Conservation (phyloP, 2,888 invertebrate species). For the Aspidiotus rigidus region DNA sequence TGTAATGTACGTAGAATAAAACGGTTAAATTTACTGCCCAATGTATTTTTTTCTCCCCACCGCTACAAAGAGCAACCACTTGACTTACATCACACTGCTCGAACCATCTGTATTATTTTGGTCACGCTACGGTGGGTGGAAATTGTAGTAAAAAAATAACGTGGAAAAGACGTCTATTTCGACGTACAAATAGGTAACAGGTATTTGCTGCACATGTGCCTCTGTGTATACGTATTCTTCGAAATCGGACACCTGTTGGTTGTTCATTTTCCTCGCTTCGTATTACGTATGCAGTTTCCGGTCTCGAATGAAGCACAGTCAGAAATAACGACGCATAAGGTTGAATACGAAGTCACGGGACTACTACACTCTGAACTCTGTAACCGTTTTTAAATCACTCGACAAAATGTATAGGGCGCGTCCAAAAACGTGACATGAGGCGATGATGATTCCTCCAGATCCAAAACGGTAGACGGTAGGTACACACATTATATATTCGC, state of each 20-base stretch:
- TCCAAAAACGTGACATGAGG: too few species aligned
- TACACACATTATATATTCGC: too few species aligned
- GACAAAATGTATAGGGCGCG: too few species aligned
- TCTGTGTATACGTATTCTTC: neutral
- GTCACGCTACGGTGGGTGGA: conserved; percentile 33
- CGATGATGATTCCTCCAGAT: too few species aligned
- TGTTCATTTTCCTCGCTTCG: neutral
- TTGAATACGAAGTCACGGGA: conserved; percentile 2
- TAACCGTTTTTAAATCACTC: neutral
- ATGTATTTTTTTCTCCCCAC: neutral
- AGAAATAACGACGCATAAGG: conserved; percentile 9
- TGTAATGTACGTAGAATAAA: neutral
- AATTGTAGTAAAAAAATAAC: conserved; percentile 10
- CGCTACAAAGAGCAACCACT: neutral
- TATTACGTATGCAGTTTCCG: conserved; percentile 31
- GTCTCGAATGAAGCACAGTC: conserved; percentile 24
- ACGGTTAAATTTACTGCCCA: conserved; percentile 22
- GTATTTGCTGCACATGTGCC: neutral
- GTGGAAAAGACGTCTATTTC: neutral
- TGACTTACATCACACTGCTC: neutral
- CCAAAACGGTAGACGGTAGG: too few species aligned
- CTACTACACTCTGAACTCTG: neutral
- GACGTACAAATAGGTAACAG: neutral
- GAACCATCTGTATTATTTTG: conserved; percentile 20
- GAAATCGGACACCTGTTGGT: neutral